Conservation (phyloP, 1,140 invertebrate genomes). For the Drosophila parvula region DNA sequence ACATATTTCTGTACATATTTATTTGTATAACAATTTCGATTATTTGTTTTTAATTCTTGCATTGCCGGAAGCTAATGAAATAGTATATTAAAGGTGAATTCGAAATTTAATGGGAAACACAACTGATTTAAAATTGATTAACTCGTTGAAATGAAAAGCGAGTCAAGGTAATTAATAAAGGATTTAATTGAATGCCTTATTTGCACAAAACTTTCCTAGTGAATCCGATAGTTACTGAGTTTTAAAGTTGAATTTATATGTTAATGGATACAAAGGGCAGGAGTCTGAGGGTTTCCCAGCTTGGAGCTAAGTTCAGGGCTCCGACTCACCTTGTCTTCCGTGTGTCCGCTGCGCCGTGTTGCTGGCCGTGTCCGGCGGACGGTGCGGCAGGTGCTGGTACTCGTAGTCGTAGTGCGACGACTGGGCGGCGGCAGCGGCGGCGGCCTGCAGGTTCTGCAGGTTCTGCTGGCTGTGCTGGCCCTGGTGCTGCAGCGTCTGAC, state of each 20-base stretch:
- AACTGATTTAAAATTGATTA: not conserved
- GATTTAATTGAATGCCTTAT: not conserved
- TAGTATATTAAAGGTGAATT: not conserved
- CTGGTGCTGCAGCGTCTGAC: conserved; percentile 80
- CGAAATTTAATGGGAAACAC: not conserved
- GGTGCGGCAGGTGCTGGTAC: conserved; percentile 79
- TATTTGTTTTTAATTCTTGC: not conserved
- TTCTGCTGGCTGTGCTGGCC: conserved; percentile 75
- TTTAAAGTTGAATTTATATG: not conserved
- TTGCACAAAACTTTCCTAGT: not conserved
- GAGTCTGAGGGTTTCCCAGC: not conserved
- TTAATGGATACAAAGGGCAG: not conserved
- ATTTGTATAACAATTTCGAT: too few relatives aligned
- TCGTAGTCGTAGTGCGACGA: conserved; percentile 78
- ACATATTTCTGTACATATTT: too few relatives aligned
- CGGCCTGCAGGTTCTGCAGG: conserved; percentile 78
- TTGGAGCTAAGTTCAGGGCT: not conserved
- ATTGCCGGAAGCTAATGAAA: not conserved
- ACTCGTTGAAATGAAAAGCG: not conserved
- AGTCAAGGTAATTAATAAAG: not conserved
- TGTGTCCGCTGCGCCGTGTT: conserved; percentile 76
- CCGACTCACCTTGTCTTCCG: conserved; percentile 81
- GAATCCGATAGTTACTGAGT: not conserved
- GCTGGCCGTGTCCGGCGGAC: conserved; percentile 69
- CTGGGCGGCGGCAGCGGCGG: conserved; percentile 60